Base-by-base conservation (phyloP, 2,113 vertebrate species). In the Acanthisitta chloris region DNA sequence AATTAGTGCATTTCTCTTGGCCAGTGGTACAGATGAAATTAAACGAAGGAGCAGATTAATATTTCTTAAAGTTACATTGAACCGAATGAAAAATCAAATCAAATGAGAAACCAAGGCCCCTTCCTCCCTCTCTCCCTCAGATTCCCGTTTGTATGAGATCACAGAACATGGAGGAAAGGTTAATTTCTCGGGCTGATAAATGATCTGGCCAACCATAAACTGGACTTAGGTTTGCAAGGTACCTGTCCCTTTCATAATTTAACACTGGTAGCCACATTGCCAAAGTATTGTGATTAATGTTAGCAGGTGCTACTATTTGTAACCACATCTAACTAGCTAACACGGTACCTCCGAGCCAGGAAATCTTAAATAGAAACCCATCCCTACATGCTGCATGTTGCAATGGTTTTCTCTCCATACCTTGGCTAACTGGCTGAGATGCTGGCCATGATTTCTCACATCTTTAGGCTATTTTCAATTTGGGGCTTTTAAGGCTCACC, bases 1-100 rank as follows among this genome's bases (percentile, higher is more conserved):
- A 97, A 98, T 96, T 96, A 97, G 94, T 82, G 92, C 95, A n/a
- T 98, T 97, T 98, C 96, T 97, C 94, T 96, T 97, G 97, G 98
- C 97, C 92, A 40, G 88, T 92, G 72, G 96, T 96, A 97, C 88
- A 88, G 93, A 97, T 97, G 91, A 97, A 98, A 97, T 97, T 96
- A 97, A 96, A 94, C 4, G 82, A 97, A 97, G 93, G 84, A 97
- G 45, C 83, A 94, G 91, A 97, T 97, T 95, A 92, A 94, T 98
- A 95, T 96, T 94, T 96, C 82, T 91, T 93, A 74, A 92, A 97
- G 95, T 97, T 96, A 93, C 94, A 95, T 66, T 77, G 90, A 95
- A 95, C 65, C 52, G 90, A 95, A 95, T 84, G 90, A 95, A 94
- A 97, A 97, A 94, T 54, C 54, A 81, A 92, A 80, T 93, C 29